Conservation (phyloP, 2,797 vertebrate genomes). For the Enteromius argenteus region DNA sequence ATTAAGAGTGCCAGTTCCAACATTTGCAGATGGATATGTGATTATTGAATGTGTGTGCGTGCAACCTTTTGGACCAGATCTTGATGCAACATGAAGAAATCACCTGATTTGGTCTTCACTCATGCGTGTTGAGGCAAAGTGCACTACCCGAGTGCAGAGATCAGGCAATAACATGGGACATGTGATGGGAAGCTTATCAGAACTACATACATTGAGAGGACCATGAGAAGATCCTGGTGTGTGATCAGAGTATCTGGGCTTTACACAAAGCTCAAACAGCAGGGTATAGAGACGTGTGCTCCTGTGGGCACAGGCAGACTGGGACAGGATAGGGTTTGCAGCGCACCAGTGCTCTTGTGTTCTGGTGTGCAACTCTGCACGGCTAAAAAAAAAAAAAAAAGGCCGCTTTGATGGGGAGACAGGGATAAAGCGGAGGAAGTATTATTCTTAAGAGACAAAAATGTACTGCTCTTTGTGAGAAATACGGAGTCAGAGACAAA, state of each 20-base stretch:
- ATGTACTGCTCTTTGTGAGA: constrained; percentile 31
- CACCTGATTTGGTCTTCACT: constrained; percentile 11
- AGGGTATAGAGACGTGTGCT: background rate
- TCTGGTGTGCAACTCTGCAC: constrained; percentile 10
- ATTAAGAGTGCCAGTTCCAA: constrained; percentile 65
- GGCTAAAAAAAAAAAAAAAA: constrained; percentile 12
- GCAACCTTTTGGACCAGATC: constrained; percentile 20
- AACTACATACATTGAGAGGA: constrained; percentile 3
- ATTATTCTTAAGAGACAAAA: constrained; percentile 43
- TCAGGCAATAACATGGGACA: background rate
- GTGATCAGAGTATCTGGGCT: constrained; percentile 7
- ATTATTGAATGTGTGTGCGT: constrained; percentile 63
- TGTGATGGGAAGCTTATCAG: constrained; percentile 18
- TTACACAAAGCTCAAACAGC: constrained; percentile 25
- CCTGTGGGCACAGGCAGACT: constrained; percentile 17
- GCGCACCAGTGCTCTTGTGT: constrained; percentile 12
- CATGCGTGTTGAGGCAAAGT: constrained; percentile 27
- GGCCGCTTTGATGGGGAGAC: constrained; percentile 43
- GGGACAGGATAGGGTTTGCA: background rate
- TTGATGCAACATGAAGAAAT: constrained; percentile 66
- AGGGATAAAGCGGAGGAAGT: constrained; percentile 34
- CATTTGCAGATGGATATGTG: constrained; percentile 60
- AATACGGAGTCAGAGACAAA: background rate
- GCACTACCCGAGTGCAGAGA: background rate
- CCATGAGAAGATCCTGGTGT: constrained; percentile 8